A percentile compares a stretch with the other conserved stretches of the same genome.
Conservation (phyloP, 2,888 invertebrate genomes). For the Amphipyra tragopoginis region DNA sequence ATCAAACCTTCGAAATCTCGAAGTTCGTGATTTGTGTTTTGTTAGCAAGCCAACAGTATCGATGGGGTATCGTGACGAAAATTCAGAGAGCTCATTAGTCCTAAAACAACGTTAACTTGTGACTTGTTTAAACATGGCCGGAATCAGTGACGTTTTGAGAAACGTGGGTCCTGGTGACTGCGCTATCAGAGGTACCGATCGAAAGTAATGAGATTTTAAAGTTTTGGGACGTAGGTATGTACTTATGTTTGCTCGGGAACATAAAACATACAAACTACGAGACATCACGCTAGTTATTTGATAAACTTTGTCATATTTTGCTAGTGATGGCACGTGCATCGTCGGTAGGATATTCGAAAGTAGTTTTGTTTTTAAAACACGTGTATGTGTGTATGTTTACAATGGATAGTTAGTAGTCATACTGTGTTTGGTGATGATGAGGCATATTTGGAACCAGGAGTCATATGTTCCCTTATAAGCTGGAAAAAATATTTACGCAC, state of each 20-base stretch:
- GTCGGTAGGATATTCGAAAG: slow-evolving; percentile 23
- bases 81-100: slow-evolving; percentile 79
- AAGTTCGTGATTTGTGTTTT: slow-evolving; percentile 58
- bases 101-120: slow-evolving; percentile 82
- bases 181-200: slow-evolving; percentile 23
- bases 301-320: slow-evolving; percentile 30
- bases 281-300: slow-evolving; percentile 42
- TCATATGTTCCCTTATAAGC: too few relatives aligned
- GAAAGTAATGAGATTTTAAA: slow-evolving; percentile 58
- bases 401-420: too few relatives aligned
- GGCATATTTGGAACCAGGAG: too few relatives aligned
- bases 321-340: background rate
- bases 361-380: slow-evolving; percentile 16
- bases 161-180: slow-evolving; percentile 41
- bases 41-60: slow-evolving; percentile 53
- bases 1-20: slow-evolving; percentile 43
- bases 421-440: too few relatives aligned
- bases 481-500: too few relatives aligned
- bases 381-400: too few relatives aligned
- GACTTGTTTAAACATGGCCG: slow-evolving; percentile 74
- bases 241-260: slow-evolving; percentile 43
- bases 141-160: slow-evolving; percentile 64
- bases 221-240: slow-evolving; percentile 33
- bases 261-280: slow-evolving; percentile 22
- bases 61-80: slow-evolving; percentile 70